Evolutionary conservation across 2,888 invertebrate genomes (phyloP).

Genomic region (Hecatera dysodea): DNA sequence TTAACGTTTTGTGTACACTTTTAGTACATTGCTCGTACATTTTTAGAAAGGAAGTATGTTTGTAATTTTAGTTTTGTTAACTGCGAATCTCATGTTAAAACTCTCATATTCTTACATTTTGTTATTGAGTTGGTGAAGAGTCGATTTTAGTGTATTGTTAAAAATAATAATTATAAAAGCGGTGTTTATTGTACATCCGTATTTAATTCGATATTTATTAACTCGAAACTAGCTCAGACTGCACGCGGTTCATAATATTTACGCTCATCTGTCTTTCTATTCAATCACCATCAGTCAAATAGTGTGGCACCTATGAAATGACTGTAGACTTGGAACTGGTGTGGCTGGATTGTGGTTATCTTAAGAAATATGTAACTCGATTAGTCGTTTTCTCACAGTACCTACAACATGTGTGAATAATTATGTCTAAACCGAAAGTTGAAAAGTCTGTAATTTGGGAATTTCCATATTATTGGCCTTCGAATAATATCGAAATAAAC

Average conservation of each 20-base stretch:
- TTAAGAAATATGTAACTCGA: neutral
- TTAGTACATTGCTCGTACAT: neutral
- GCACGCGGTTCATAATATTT: neutral
- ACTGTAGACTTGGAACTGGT: no score
- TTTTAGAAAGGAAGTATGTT: neutral
- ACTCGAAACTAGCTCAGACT: neutral
- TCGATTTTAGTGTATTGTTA: neutral
- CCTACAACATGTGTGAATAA: neutral
- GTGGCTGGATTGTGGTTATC: no score
- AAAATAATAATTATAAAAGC: neutral
- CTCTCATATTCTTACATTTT: neutral
- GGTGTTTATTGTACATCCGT: neutral
- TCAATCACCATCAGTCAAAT: no score
- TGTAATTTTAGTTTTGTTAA: neutral
- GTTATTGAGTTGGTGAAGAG: neutral
- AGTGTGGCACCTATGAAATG: no score
- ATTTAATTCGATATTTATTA: no score
- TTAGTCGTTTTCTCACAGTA: neutral
- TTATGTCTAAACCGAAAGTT: neutral
- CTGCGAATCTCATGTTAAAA: neutral
- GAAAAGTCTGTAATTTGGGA: neutral
- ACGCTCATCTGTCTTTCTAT: no score
- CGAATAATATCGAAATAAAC: neutral
- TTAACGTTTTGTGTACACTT: no score
- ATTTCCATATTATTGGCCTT: neutral